Conservation (phyloP, 2,888 invertebrate species). For the Gymnoscelis rufifasciata region DNA sequence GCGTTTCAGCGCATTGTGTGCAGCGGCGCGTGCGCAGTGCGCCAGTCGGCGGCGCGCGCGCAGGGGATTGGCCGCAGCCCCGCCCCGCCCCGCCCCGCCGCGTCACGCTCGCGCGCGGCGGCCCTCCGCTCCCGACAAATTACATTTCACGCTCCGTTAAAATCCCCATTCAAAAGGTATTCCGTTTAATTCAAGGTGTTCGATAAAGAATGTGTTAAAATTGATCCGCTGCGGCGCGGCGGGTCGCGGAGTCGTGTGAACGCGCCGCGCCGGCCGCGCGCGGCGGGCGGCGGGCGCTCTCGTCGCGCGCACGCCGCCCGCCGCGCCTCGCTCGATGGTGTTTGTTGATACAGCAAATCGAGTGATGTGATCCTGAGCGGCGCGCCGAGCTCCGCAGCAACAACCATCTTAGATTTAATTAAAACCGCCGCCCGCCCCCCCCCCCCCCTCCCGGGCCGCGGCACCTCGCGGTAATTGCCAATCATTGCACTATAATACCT, state of each 20-base stretch:
- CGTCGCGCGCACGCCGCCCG: no score
- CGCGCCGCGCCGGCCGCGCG: constrained; percentile 11
- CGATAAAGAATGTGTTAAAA: constrained; percentile 31
- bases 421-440: constrained; percentile 20
- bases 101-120: not conserved
- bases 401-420: constrained; percentile 43
- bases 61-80: not conserved
- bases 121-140: not conserved
- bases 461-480: not conserved
- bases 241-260: constrained; percentile 36
- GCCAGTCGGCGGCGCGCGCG: constrained; percentile 27
- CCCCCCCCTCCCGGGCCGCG: no score
- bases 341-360: constrained; percentile 37
- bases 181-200: constrained; percentile 19
- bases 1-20: constrained; percentile 62
- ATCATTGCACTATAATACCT: not conserved
- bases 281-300: no score
- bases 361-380: constrained; percentile 30
- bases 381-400: constrained; percentile 22
- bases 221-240: constrained; percentile 24
- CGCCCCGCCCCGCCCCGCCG: no score
- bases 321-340: no score
- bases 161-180: not conserved
- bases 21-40: constrained; percentile 42
- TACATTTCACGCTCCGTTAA: constrained; percentile 4